phyloP scores from a whole-genome alignment of 2,888 invertebrate species.

The Phragmatobia fuliginosa region DNA sequence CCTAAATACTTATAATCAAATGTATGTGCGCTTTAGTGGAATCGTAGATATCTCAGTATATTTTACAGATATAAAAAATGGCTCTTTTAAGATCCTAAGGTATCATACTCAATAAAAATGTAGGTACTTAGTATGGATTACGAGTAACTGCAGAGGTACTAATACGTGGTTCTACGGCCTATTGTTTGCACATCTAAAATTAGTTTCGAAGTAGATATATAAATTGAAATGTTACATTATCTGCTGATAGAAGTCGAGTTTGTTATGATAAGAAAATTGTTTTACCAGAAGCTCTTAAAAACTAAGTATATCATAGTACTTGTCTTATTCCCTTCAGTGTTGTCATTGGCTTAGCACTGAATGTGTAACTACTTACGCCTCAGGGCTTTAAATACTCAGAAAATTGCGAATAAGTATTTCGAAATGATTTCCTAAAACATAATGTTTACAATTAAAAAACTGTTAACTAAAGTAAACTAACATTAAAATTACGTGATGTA shows the following conservation, averaged over 20 bases:
- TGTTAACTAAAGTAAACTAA: too few relatives aligned
- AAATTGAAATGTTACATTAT: conserved; percentile 17
- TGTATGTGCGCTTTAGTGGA: conserved; percentile 1
- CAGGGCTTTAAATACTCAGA: conserved; percentile 5
- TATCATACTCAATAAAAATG: conserved; percentile 1
- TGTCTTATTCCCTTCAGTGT: conserved; percentile 29
- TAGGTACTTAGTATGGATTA: conserved; percentile 38
- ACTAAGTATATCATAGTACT: conserved; percentile 32
- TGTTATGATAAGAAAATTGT: conserved; percentile 7
- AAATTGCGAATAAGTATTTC: not conserved
- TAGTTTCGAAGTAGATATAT: conserved; percentile 35
- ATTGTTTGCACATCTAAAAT: conserved; percentile 67
- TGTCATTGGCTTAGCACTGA: conserved; percentile 17
- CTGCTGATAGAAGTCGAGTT: conserved; percentile 12
- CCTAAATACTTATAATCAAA: conserved; percentile 36
- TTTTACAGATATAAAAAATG: not conserved
- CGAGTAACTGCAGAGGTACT: conserved; percentile 44
- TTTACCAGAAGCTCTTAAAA: conserved; percentile 17
- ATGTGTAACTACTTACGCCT: conserved; percentile 21
- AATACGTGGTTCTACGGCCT: conserved; percentile 62
- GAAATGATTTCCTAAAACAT: not conserved
- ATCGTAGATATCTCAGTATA: not conserved
- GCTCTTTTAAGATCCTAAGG: not conserved
- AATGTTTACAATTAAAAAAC: not conserved
- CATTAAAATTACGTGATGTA: too few relatives aligned